Evolutionary conservation across 2,113 vertebrate genomes (phyloP).

Genomic region (Cariama cristata): DNA sequence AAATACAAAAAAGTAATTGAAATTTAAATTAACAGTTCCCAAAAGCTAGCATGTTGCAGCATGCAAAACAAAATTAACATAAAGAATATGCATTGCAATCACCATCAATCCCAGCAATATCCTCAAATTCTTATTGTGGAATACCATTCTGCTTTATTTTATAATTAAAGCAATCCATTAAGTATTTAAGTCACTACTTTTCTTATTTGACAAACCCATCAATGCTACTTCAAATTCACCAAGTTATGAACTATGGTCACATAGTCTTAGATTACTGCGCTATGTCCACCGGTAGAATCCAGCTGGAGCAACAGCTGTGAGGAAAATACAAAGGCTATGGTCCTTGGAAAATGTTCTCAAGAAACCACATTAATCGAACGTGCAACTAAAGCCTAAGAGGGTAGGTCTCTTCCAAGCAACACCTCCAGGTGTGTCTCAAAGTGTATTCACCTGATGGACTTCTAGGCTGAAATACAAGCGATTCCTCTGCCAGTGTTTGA

Average conservation of each 20-base stretch:
- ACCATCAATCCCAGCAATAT: background rate
- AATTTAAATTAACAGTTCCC: background rate
- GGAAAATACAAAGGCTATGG: background rate
- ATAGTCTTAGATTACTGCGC: background rate
- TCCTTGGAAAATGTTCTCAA: background rate
- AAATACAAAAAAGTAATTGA: background rate
- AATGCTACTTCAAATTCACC: background rate
- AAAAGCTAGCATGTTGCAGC: background rate
- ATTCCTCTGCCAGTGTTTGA: background rate
- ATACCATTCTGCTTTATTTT: background rate
- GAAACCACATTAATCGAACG: background rate
- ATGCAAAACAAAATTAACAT: background rate
- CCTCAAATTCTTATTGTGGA: background rate
- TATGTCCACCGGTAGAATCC: fast-evolving
- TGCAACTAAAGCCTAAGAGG: background rate
- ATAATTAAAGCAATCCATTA: background rate
- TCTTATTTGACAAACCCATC: background rate
- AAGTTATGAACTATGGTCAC: background rate
- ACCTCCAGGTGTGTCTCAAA: background rate
- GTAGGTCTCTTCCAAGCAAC: background rate
- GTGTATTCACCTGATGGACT: background rate
- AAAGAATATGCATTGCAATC: background rate
- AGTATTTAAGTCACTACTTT: background rate
- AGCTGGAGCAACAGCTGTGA: background rate
- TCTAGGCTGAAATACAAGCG: background rate